A percentile compares a stretch with the other conserved stretches of the same genome.
phyloP scores from a whole-genome alignment of 2,888 invertebrate genomes.

The Agrotis puta region DNA sequence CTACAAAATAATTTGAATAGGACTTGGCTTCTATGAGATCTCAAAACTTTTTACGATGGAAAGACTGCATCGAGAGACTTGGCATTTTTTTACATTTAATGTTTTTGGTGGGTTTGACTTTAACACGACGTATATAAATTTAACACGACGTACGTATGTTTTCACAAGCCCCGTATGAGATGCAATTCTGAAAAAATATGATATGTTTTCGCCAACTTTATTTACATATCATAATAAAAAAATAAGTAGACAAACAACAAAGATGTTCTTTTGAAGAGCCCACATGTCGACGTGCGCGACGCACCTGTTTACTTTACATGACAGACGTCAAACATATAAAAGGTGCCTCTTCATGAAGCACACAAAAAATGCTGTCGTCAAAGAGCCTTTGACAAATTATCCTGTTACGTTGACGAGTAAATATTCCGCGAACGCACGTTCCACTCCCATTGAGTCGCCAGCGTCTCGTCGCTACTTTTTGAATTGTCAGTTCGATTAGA shows the following conservation, averaged over 20 bases:
- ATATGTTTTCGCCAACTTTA: constrained; percentile 19
- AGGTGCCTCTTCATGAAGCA: constrained; percentile 72
- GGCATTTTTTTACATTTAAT: too few species aligned
- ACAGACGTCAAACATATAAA: constrained; percentile 84
- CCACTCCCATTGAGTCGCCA: constrained; percentile 47
- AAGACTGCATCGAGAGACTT: too few species aligned
- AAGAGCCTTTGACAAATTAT: constrained; percentile 88
- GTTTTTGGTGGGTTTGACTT: too few species aligned
- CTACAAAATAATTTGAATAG: too few species aligned
- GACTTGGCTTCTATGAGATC: too few species aligned
- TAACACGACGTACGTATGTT: not conserved
- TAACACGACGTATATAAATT: not conserved
- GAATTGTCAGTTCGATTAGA: constrained; percentile 62
- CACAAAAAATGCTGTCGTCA: constrained; percentile 80
- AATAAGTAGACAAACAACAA: constrained; percentile 55
- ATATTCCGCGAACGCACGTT: constrained; percentile 65
- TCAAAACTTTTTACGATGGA: too few species aligned
- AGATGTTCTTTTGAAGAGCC: constrained; percentile 70
- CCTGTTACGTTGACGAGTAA: constrained; percentile 81
- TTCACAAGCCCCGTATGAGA: constrained; percentile 1
- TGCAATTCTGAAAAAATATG: constrained; percentile 9
- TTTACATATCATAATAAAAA: constrained; percentile 54
- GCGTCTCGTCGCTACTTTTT: constrained; percentile 57
- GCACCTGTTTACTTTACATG: constrained; percentile 82
- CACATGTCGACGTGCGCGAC: constrained; percentile 69